A percentile compares a stretch with the other conserved stretches of the same genome.
phyloP scores from a whole-genome alignment of 1,140 invertebrate genomes.

The Drosophila santomea region DNA sequence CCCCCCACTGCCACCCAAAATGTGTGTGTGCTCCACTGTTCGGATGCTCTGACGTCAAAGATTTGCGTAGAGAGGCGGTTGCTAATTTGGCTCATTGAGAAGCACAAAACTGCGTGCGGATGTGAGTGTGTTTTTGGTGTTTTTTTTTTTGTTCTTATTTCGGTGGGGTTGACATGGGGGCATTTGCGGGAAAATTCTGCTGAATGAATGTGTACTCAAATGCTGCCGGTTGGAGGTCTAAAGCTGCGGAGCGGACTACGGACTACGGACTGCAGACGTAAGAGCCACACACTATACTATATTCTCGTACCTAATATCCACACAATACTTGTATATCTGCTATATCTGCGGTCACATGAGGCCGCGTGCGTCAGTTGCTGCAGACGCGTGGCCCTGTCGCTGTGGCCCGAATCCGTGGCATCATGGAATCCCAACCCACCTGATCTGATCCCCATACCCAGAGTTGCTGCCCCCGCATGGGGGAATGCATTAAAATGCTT shows the following conservation, averaged over 20 bases:
- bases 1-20: background rate
- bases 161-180: conserved; percentile 5
- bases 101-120: conserved; percentile 40
- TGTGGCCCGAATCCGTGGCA: conserved; percentile 13
- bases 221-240: conserved; percentile 12
- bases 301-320: background rate
- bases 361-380: conserved; percentile 63
- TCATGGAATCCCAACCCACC: background rate
- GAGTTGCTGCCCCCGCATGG: conserved; percentile 4
- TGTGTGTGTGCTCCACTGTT: background rate
- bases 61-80: conserved; percentile 46
- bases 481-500: conserved; percentile 40
- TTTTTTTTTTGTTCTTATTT: background rate
- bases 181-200: conserved; percentile 60
- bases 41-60: conserved; percentile 64
- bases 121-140: background rate
- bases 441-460: background rate
- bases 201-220: conserved; percentile 65
- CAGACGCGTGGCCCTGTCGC: conserved; percentile 42
- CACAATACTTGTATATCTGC: background rate
- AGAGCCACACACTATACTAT: background rate
- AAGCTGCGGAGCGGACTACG: background rate
- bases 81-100: conserved; percentile 74
- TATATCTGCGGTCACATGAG: conserved; percentile 61
- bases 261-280: conserved; percentile 19